A percentile compares a stretch with the other conserved stretches of the same genome.
These are phyloP conservation scores for Drosophila fulvimacula DNA, from an alignment of 2,888 invertebrate genomes.

Conservation along the genomic window DNA sequence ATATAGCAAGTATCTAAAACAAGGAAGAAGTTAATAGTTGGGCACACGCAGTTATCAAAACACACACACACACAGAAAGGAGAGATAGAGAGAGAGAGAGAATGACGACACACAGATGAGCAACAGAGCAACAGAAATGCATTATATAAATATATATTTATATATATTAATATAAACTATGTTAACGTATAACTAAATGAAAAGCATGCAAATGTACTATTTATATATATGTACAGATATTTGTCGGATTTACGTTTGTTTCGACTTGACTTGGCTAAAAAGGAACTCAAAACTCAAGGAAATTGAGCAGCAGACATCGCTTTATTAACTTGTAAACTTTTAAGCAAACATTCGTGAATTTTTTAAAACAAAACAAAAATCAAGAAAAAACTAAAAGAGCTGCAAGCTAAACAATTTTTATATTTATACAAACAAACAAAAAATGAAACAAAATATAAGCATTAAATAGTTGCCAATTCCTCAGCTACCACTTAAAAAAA, in stretches of 20 bases:
- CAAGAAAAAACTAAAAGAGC: slow-evolving; percentile 56
- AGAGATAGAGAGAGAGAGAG: slow-evolving; percentile 34
- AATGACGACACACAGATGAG: slow-evolving; percentile 24
- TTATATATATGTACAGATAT: slow-evolving; percentile 60
- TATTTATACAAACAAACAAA: slow-evolving; percentile 60
- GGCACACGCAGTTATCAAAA: slow-evolving; percentile 25
- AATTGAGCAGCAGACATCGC: slow-evolving; percentile 39
- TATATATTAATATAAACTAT: slow-evolving; percentile 58
- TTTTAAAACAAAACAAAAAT: slow-evolving; percentile 44
- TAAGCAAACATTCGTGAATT: slow-evolving; percentile 60
- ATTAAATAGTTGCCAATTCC: slow-evolving; percentile 52
- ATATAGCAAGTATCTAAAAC: slow-evolving; percentile 51
- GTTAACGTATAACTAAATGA: slow-evolving; percentile 66
- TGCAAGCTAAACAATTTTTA: slow-evolving; percentile 71
- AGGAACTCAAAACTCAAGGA: slow-evolving; percentile 21
- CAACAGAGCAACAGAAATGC: slow-evolving; percentile 62
- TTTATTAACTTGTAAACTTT: slow-evolving; percentile 52
- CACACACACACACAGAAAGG: neutral
- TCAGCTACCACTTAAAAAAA: slow-evolving; percentile 6
- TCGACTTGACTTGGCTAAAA: slow-evolving; percentile 33
- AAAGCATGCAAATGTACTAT: slow-evolving; percentile 57
- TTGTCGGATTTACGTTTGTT: slow-evolving; percentile 49
- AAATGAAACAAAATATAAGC: slow-evolving; percentile 29
- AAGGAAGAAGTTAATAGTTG: slow-evolving; percentile 16
- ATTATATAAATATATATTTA: slow-evolving; percentile 60